Conservation (phyloP, 2,797 vertebrate genomes). For the Squalus acanthias region DNA sequence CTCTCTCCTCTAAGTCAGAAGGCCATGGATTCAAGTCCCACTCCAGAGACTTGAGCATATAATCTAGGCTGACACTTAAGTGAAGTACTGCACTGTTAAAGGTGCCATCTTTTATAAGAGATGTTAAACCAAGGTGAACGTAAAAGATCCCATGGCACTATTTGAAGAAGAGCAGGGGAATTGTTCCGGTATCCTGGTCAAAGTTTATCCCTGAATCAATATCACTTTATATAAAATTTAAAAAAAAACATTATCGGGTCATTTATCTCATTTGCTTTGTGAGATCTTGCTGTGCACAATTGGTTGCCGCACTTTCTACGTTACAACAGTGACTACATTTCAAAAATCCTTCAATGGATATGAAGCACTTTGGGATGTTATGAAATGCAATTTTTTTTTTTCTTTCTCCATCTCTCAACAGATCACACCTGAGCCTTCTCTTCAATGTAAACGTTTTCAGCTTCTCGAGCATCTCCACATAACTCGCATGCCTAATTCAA, state of each 20-base stretch:
- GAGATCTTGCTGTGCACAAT: too few relatives aligned
- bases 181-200: not conserved
- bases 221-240: not conserved
- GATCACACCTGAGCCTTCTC: not conserved
- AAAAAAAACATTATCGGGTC: not conserved
- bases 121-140: not conserved
- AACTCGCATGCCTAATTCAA: too few relatives aligned
- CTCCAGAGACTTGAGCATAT: too few relatives aligned
- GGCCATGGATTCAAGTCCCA: too few relatives aligned
- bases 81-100: not conserved
- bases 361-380: not conserved
- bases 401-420: not conserved
- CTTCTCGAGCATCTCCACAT: not conserved
- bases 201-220: not conserved
- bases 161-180: not conserved
- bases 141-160: not conserved
- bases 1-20: too few relatives aligned
- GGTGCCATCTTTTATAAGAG: not conserved
- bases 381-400: not conserved
- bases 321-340: not conserved
- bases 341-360: not conserved
- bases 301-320: too few relatives aligned
- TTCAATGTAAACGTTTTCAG: not conserved
- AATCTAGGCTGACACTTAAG: too few relatives aligned
- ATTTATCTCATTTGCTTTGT: not conserved